A percentile compares a stretch with the other conserved stretches of the same genome.
Conservation (phyloP, 2,797 vertebrate genomes). For the Chiloscyllium punctatum region DNA sequence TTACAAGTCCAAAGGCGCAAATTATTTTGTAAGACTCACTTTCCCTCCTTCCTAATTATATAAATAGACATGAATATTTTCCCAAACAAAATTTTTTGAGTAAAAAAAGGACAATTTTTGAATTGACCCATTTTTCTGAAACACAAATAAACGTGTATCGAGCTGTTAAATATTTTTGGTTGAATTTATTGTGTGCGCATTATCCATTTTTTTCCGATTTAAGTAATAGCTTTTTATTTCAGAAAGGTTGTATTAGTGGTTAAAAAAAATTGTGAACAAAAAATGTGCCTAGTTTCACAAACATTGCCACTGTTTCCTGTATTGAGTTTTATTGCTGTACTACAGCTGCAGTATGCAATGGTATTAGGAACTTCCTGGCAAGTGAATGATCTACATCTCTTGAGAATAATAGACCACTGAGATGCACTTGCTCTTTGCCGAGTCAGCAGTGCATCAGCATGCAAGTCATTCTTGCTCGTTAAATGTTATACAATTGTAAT, state of each 20-base stretch:
- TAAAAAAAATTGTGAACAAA: not conserved
- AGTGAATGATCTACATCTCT: not conserved
- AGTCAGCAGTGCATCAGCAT: not conserved
- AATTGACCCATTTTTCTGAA: not conserved
- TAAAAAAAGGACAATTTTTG: not conserved
- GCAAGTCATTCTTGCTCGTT: not conserved
- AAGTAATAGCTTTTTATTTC: not conserved
- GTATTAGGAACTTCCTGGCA: slow-evolving; percentile 5
- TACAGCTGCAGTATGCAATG: not conserved
- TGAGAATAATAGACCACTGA: not conserved
- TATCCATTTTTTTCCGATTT: not conserved
- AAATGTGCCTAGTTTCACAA: not conserved
- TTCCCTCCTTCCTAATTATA: not conserved
- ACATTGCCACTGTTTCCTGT: not conserved
- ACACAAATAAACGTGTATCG: not conserved
- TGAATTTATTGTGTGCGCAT: too few relatives aligned
- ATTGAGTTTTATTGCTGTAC: slow-evolving; percentile 11
- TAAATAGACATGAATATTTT: not conserved
- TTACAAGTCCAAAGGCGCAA: not conserved
- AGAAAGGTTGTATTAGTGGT: not conserved
- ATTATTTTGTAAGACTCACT: not conserved
- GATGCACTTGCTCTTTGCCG: not conserved
- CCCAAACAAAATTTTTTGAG: not conserved
- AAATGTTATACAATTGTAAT: not conserved
- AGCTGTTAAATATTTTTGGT: not conserved